A percentile compares a stretch with the other conserved stretches of the same genome.
phyloP scores from a whole-genome alignment of 2,797 vertebrate species.

The Phrynocephalus forsythii region DNA sequence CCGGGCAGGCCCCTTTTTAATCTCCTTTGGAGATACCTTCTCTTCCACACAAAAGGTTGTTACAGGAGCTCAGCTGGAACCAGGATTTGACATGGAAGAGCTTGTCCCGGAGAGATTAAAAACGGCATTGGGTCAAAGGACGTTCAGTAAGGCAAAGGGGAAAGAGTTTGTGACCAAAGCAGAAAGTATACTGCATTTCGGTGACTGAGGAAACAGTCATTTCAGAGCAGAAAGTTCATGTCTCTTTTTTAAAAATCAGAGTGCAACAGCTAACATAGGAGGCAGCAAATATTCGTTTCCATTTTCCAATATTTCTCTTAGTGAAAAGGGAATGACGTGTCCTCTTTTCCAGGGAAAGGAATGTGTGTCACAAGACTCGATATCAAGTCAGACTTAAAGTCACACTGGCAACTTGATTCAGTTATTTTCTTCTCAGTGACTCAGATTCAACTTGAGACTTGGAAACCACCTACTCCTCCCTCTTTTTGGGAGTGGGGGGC shows the following conservation, averaged over 20 bases:
- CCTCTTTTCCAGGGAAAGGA: no score
- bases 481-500: no score
- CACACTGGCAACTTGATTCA: no score
- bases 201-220: background rate
- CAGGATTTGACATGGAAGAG: conserved; percentile 71
- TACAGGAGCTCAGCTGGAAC: conserved; percentile 72
- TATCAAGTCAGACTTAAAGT: no score
- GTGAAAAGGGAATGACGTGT: no score
- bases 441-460: no score
- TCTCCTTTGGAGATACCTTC: conserved; percentile 75
- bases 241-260: background rate
- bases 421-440: no score
- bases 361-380: no score
- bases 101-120: conserved; percentile 71
- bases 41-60: conserved; percentile 71
- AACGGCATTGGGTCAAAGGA: conserved; percentile 38
- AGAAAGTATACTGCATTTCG: accelerated
- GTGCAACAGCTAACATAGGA: no score
- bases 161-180: conserved; percentile 43
- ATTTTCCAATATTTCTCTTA: no score
- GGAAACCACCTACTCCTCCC: no score
- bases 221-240: background rate
- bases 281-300: no score
- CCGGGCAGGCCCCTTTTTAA: conserved; percentile 69
- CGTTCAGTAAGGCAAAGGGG: conserved; percentile 15